Conservation (phyloP, 1,140 invertebrate genomes). For the Cecropterus lyciades region DNA sequence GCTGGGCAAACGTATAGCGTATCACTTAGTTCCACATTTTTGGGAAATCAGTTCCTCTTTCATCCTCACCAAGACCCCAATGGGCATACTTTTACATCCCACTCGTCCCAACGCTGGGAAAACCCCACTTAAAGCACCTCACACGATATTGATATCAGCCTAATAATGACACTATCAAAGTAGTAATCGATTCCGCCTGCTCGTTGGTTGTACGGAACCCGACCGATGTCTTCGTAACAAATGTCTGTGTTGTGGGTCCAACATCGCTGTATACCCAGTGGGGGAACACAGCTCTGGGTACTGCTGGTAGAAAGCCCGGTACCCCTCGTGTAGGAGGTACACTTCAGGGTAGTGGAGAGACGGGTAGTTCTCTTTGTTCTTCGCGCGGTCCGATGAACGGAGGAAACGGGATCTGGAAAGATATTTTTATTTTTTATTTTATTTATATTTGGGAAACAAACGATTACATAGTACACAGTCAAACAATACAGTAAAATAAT, state of each 20-base stretch:
- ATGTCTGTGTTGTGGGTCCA: constrained; percentile 59
- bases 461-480: too few relatives aligned
- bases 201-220: constrained; percentile 41
- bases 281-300: constrained; percentile 89
- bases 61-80: too few relatives aligned
- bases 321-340: constrained; percentile 97
- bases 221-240: constrained; percentile 48
- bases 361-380: constrained; percentile 95
- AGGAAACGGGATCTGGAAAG: constrained; percentile 91
- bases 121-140: too few relatives aligned
- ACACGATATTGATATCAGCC: too few relatives aligned
- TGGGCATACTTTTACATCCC: too few relatives aligned
- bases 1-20: too few relatives aligned
- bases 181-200: constrained; percentile 43
- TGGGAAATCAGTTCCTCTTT: too few relatives aligned
- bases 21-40: too few relatives aligned
- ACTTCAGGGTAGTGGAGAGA: constrained; percentile 96
- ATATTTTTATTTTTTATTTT: neutral
- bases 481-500: too few relatives aligned
- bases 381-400: constrained; percentile 91
- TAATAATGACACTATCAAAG: constrained; percentile 39
- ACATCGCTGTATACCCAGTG: constrained; percentile 70
- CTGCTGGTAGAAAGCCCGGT: constrained; percentile 93
- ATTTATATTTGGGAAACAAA: too few relatives aligned
- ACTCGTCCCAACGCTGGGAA: too few relatives aligned